phyloP scores from a whole-genome alignment of 1,140 invertebrate genomes.

The Lepidurus packardi region DNA sequence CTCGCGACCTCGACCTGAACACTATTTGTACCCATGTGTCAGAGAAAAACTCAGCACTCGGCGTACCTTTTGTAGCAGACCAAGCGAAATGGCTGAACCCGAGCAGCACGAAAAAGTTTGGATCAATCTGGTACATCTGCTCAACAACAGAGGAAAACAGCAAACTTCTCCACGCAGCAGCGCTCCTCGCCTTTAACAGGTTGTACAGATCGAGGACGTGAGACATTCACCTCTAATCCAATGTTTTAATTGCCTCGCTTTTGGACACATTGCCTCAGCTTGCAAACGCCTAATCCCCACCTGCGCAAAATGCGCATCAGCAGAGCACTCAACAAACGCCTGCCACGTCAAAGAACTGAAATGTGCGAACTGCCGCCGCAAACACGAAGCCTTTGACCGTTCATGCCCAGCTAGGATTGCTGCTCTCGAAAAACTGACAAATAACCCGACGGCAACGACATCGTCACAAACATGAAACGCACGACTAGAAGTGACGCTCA shows the following conservation, averaged over 20 bases:
- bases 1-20: neutral
- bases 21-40: neutral
- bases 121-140: neutral
- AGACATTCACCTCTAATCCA: neutral
- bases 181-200: conserved; percentile 22
- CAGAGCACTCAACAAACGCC: neutral
- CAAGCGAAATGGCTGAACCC: neutral
- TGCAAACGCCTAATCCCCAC: neutral
- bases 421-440: neutral
- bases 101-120: neutral
- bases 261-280: conserved; percentile 13
- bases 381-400: neutral
- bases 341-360: neutral
- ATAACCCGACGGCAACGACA: neutral
- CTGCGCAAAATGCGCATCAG: conserved; percentile 23
- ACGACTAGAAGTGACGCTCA: neutral
- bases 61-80: neutral
- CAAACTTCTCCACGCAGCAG: neutral
- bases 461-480: neutral
- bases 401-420: neutral
- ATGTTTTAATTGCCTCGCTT: conserved; percentile 25
- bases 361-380: conserved; percentile 17
- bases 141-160: neutral
- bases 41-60: conserved; percentile 13
- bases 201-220: neutral